phyloP scores from a whole-genome alignment of 2,797 vertebrate species.

The Taenioides sp. region DNA sequence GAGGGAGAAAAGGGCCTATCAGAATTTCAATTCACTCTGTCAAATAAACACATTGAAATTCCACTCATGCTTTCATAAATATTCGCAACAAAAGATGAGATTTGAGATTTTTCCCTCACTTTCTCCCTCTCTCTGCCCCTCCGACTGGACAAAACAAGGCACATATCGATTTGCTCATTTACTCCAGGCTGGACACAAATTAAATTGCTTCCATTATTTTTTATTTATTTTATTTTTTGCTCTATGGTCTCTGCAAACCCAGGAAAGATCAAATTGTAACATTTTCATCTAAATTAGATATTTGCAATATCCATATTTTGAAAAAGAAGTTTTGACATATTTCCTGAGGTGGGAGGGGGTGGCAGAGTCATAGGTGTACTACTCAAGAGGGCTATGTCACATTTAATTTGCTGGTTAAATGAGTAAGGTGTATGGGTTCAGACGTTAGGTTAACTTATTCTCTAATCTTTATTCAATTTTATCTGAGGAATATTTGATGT shows the following conservation, averaged over 20 bases:
- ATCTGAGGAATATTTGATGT: not conserved
- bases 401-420: not conserved
- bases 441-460: not conserved
- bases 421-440: not conserved
- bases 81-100: conserved; percentile 31
- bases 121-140: not conserved
- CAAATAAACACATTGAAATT: conserved; percentile 54
- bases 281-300: conserved; percentile 13
- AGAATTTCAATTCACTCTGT: conserved; percentile 52
- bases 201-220: conserved; percentile 13
- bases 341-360: not conserved
- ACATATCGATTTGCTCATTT: conserved; percentile 41
- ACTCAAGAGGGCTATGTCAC: not conserved
- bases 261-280: not conserved
- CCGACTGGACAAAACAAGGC: conserved; percentile 32
- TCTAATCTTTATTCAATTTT: not conserved
- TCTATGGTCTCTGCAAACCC: not conserved
- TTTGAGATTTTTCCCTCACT: conserved; percentile 23
- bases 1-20: conserved; percentile 33
- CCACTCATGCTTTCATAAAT: conserved; percentile 53
- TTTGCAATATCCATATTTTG: not conserved
- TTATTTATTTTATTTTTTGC: not conserved
- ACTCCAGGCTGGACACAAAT: conserved; percentile 24
- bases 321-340: not conserved
- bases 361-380: not conserved